Evolutionary conservation across 2,113 vertebrate genomes (phyloP), one percentile per base, ranked within the genome.

Genomic region (Blennius ocellaris): DNA sequence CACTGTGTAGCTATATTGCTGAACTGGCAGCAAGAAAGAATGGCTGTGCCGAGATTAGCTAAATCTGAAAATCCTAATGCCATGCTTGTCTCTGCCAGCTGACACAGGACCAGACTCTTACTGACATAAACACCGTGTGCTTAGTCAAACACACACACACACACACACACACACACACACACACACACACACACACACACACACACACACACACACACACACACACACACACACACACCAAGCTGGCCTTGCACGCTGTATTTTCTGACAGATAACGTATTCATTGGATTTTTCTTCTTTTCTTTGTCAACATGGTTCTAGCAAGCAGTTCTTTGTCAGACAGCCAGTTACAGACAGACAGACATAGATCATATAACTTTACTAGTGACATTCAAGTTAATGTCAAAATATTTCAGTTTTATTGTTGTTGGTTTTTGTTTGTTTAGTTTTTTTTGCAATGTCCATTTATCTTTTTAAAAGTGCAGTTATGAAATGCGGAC

Each of bases 11-110:
- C 38, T 51, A 36, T 56, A 38, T 16, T 76, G 75, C 80, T 79
- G 78, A 78, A 79, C 71, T 72, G 78, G 73, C 67, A 83, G 66
- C 66, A 16, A 36, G 12, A 77, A 61, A 75, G 60, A 88, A 75
- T 65, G 58, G 55, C 67, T 67, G 62, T 76, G 61, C 67, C 51
- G 72, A 82, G 80, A 80, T 87, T 73, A 80, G 75, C 86, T 85
- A 71, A 88, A 87, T 87, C 82, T 84, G 69, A 83, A 87, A 90
- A 87, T 84, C 71, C 76, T 68, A 80, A 87, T 76, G 84, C 74
- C 67, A 72, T 50, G 69, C 75, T 80, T 40, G 56, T 72, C 56
- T 63, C 21, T 72, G 80, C 80, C 75, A 82, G 76, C 64, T 83
- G 82, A 90, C 83, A 81, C 63, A 38, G 70, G 57, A 73, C 71